Percentiles rank a stretch among this genome's conserved stretches.
Evolutionary conservation across 2,888 invertebrate species (phyloP).

Genomic region (Mesoligia furuncula): DNA sequence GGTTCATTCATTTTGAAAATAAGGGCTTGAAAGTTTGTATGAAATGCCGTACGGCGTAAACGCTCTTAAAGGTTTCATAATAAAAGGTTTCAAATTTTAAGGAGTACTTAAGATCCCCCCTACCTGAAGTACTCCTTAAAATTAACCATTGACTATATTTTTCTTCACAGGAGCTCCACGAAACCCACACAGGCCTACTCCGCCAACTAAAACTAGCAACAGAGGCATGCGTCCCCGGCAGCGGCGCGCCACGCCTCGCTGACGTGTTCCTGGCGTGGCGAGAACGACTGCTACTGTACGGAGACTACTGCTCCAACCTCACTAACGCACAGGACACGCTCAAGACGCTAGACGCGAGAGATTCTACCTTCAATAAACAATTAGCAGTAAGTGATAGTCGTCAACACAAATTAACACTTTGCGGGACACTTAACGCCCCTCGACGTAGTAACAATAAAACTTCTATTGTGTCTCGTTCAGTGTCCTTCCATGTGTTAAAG

Average conservation of each 20-base stretch:
- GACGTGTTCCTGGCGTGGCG: constrained; percentile 97
- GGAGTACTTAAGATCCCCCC: too few species aligned
- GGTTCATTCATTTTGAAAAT: too few species aligned
- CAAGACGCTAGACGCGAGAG: constrained; percentile 93
- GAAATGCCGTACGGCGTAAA: too few species aligned
- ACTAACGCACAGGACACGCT: constrained; percentile 96
- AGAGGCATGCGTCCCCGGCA: constrained; percentile 89
- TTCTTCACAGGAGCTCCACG: constrained; percentile 93
- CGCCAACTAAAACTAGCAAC: constrained; percentile 94
- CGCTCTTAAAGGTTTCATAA: background rate
- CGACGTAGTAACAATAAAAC: too few species aligned
- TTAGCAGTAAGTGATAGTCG: constrained; percentile 90
- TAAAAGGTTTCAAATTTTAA: too few species aligned
- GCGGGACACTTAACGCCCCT: too few species aligned
- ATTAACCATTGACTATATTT: background rate
- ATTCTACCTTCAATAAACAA: constrained; percentile 92
- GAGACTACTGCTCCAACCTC: constrained; percentile 98
- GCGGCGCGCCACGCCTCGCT: constrained; percentile 90
- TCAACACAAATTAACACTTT: background rate
- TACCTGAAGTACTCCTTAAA: background rate
- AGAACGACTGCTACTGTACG: constrained; percentile 97
- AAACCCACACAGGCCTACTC: constrained; percentile 96
- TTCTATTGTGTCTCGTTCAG: too few species aligned
- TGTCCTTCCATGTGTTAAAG: too few species aligned
- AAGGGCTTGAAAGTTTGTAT: too few species aligned